phyloP scores from a whole-genome alignment of 2,888 invertebrate species.

The Drosophila demipolita region DNA sequence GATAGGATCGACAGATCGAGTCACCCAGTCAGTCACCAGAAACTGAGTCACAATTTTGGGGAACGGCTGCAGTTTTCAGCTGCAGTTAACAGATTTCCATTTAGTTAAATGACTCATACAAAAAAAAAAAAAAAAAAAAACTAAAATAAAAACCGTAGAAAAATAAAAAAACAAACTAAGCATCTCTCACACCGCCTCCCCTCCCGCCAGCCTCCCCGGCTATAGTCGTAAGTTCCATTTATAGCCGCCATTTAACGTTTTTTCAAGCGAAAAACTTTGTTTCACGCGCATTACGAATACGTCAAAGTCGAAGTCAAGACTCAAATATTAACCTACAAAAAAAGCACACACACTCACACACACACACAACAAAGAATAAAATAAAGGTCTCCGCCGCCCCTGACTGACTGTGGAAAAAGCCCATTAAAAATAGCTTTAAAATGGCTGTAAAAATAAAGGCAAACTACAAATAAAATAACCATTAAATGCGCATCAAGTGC shows the following conservation, averaged over 20 bases:
- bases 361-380: slow-evolving; percentile 22
- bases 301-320: slow-evolving; percentile 62
- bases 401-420: slow-evolving; percentile 53
- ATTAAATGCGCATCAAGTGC: slow-evolving; percentile 77
- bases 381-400: slow-evolving; percentile 28
- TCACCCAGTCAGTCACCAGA: slow-evolving; percentile 28
- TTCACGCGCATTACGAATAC: slow-evolving; percentile 77
- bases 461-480: slow-evolving; percentile 75
- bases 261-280: slow-evolving; percentile 80
- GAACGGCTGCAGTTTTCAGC: slow-evolving; percentile 30
- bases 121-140: slow-evolving; percentile 7
- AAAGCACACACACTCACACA: slow-evolving; percentile 1
- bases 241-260: slow-evolving; percentile 77
- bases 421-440: slow-evolving; percentile 78
- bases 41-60: slow-evolving; percentile 47
- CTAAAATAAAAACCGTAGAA: background rate
- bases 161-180: background rate
- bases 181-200: slow-evolving; percentile 3
- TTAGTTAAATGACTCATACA: slow-evolving; percentile 46
- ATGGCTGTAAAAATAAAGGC: slow-evolving; percentile 74
- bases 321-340: slow-evolving; percentile 53
- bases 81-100: slow-evolving; percentile 38
- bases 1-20: slow-evolving; percentile 26
- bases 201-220: background rate
- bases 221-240: slow-evolving; percentile 61